Evolutionary conservation across 2,113 vertebrate species (phyloP).

Genomic region (Enhydra lutris): DNA sequence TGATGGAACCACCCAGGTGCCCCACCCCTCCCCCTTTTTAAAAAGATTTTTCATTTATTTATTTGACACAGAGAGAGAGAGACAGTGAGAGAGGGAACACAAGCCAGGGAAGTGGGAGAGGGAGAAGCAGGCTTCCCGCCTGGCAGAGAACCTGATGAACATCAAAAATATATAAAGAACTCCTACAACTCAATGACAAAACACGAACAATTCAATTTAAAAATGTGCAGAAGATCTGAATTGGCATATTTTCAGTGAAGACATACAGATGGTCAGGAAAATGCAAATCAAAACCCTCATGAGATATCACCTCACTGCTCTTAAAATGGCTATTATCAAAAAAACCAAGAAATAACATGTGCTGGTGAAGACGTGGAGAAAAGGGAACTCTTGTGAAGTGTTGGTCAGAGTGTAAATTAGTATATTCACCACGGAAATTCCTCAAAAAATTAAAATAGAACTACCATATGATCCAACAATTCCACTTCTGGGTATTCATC

Average conservation of each 20-base stretch:
- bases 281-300: neutral
- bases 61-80: no score
- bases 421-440: neutral
- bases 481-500: neutral
- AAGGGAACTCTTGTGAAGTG: neutral
- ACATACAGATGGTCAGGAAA: neutral
- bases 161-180: neutral
- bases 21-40: no score
- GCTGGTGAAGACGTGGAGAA: neutral
- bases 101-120: no score
- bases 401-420: neutral
- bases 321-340: neutral
- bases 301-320: neutral
- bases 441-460: neutral
- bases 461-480: neutral
- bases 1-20: no score
- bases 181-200: neutral
- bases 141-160: no score
- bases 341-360: neutral
- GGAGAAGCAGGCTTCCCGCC: no score
- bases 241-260: neutral
- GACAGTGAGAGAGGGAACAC: no score
- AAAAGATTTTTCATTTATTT: no score
- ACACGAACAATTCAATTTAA: neutral
- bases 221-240: neutral